Evolutionary conservation across 1,140 invertebrate species (phyloP), one percentile per base, ranked within the genome.

Genomic region (Thereuonema tuberculata): DNA sequence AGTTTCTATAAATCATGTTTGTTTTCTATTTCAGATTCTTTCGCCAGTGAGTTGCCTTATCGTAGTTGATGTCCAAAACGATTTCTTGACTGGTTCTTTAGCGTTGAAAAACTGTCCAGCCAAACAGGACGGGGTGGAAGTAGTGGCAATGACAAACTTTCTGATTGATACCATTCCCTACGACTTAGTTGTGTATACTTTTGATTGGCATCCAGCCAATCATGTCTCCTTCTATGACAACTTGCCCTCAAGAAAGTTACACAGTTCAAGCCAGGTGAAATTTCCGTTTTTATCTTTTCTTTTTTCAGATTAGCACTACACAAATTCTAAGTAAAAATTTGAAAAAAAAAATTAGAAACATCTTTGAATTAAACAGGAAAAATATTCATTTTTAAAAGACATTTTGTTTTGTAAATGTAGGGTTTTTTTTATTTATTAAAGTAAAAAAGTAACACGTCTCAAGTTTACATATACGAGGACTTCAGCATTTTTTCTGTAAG

Each of bases 141-240:
- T 84, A 67, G 82, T 93, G 59, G 86, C 91, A 58, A 87, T 91
- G 1, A 94, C 97, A 64, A 99, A 98, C 78, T 77, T 82, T 49
- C 72, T 98, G 17, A 73, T 98, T 64, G 85, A 89, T 37, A 82
- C 81, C 0, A 85, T 91, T 21, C 78, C 82, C 56, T 98, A 98
- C 74, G 87, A 97, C 74, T 80, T 82, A 1, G 84, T 98, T n/a
- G 91, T 93, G 69, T 98, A 98, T 75, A 92, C 93, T 0, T 76
- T 91, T 57, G 95, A 98, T 75, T 98, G 94, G 93, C 95, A 98
- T 81, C 94, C 94, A 0, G 81, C 82, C 29, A 85, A 97, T 77
- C 95, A 99, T 75, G 87, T 98, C 24, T 97, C 93, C 17, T 99
- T 98, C 73, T 85, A 93, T 63, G 93, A 95, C 68, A 96, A 95